Conservation (phyloP, 2,113 vertebrate species). For the Salvelinus alpinus region DNA sequence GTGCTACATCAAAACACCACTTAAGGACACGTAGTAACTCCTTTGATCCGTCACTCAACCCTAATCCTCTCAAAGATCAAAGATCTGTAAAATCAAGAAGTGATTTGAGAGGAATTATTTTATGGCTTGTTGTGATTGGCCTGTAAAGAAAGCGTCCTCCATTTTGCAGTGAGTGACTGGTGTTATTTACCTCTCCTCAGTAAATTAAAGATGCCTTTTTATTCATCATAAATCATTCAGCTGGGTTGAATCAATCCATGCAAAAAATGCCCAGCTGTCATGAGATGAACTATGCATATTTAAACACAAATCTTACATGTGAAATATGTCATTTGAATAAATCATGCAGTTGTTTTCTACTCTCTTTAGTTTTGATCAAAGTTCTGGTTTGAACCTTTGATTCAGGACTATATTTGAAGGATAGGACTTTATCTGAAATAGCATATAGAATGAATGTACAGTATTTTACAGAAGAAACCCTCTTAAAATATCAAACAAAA, state of each 20-base stretch:
- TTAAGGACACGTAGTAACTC: not conserved
- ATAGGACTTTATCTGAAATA: not conserved
- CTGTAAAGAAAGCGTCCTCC: no score
- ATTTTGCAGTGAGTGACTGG: no score
- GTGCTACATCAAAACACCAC: not conserved
- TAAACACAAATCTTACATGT: slow-evolving; percentile 59
- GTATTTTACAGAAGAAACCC: no score
- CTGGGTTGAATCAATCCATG: slow-evolving; percentile 58
- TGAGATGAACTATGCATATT: slow-evolving; percentile 66
- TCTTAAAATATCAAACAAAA: slow-evolving; percentile 9
- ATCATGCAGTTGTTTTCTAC: slow-evolving; percentile 41
- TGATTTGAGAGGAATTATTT: not conserved
- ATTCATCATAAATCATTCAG: slow-evolving; percentile 62
- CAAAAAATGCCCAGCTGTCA: slow-evolving; percentile 67
- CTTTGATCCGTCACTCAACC: slow-evolving; percentile 12
- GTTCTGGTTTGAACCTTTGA: slow-evolving; percentile 6
- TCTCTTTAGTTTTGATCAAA: slow-evolving; percentile 25
- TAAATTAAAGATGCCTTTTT: slow-evolving; percentile 59
- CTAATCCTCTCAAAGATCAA: slow-evolving; percentile 12
- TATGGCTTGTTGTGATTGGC: not conserved
- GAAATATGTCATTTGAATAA: slow-evolving; percentile 63
- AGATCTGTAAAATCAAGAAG: not conserved
- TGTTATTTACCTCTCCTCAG: slow-evolving; percentile 24
- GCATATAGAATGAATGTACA: no score
- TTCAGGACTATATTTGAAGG: no score